phyloP scores from a whole-genome alignment of 2,797 vertebrate species.

The Clamator glandarius region DNA sequence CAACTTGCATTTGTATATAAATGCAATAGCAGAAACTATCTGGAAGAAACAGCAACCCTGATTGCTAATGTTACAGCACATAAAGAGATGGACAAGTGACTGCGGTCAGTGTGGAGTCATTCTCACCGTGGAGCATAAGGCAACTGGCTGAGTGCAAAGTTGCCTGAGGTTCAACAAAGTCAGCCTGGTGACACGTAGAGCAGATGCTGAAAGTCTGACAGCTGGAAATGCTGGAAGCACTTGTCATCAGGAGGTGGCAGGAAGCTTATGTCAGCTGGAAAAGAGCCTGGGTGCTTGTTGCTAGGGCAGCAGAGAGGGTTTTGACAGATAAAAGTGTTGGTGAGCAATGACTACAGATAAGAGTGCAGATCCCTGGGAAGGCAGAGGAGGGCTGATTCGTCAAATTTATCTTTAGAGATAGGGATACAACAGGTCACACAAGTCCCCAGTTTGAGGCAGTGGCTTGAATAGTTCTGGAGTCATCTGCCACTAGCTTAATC shows the following conservation, averaged over 20 bases:
- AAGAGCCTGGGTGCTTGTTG: conserved; percentile 45
- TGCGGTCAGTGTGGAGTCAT: neutral
- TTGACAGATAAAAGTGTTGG: conserved; percentile 57
- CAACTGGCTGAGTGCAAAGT: neutral
- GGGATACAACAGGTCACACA: neutral
- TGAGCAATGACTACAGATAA: conserved; percentile 33
- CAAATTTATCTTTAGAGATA: conserved; percentile 43
- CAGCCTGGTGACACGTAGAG: conserved; percentile 25
- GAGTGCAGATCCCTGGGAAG: conserved; percentile 23
- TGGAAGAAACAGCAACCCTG: neutral
- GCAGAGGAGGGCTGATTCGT: neutral
- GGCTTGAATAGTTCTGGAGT: neutral
- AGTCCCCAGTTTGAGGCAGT: neutral
- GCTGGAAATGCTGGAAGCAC: conserved; percentile 47
- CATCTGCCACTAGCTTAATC: neutral
- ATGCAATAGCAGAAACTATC: neutral
- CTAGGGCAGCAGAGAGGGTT: conserved; percentile 31
- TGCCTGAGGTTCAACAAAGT: conserved; percentile 10
- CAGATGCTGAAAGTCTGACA: conserved; percentile 60
- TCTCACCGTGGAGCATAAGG: neutral
- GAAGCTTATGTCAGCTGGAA: conserved; percentile 64
- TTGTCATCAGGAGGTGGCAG: conserved; percentile 64
- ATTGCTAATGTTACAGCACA: neutral
- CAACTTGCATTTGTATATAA: neutral
- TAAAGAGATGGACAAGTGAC: neutral